Percentiles rank a stretch among this genome's conserved stretches.
Evolutionary conservation across 2,888 invertebrate species (phyloP).

Genomic region (Ochlodes sylvanus): DNA sequence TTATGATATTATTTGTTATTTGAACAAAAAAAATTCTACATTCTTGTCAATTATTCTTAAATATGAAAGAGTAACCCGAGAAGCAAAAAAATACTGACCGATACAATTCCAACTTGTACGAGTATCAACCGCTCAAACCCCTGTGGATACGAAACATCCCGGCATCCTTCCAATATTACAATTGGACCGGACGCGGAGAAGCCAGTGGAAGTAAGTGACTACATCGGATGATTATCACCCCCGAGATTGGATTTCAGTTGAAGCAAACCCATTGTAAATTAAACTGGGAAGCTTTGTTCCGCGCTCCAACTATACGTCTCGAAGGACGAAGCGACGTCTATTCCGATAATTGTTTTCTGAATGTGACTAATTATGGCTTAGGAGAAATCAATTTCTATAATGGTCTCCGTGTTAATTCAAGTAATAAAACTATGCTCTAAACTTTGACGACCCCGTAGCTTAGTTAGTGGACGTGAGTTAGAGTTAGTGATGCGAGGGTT

Average conservation of each 20-base stretch:
- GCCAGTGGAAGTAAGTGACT: constrained; percentile 23
- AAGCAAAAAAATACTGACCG: no score
- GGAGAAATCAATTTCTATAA: no score
- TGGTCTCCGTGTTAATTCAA: no score
- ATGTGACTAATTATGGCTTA: background rate
- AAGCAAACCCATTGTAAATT: constrained; percentile 24
- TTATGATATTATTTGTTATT: no score
- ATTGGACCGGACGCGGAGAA: constrained; percentile 18
- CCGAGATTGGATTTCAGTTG: constrained; percentile 33
- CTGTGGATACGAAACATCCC: background rate
- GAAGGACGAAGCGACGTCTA: background rate
- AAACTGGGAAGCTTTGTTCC: constrained; percentile 27
- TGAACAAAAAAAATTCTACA: no score
- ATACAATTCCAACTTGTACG: no score
- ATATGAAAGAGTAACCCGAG: no score
- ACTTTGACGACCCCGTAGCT: no score
- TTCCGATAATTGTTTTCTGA: background rate
- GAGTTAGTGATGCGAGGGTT: no score
- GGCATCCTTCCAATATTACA: constrained; percentile 20
- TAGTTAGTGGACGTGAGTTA: no score
- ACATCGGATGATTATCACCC: constrained; percentile 19
- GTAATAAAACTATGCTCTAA: no score
- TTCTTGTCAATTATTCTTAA: no score
- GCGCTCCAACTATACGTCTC: background rate
- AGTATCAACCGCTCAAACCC: background rate